A percentile compares a stretch with the other conserved stretches of the same genome.
Conservation (phyloP, 1,140 invertebrate genomes). For the Adoxophyes honmai region DNA sequence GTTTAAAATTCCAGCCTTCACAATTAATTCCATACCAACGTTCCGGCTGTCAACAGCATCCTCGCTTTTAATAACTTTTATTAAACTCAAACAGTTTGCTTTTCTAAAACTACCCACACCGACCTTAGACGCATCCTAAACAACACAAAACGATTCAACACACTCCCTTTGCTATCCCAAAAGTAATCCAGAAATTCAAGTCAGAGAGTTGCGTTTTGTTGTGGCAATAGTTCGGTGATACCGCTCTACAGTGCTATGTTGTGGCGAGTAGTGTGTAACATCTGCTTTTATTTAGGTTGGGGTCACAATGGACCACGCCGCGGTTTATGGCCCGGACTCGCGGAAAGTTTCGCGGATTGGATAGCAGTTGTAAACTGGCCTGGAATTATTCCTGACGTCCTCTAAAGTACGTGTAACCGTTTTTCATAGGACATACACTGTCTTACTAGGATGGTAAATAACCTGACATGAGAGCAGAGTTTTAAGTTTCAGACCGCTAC, state of each 20-base stretch:
- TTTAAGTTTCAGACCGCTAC: no score
- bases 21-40: conserved; percentile 14
- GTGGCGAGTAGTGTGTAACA: conserved; percentile 72
- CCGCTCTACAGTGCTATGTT: conserved; percentile 40
- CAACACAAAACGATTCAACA: conserved; percentile 18
- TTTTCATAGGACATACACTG: no score
- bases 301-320: conserved; percentile 48
- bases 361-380: conserved; percentile 9
- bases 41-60: conserved; percentile 55
- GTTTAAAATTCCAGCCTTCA: no score
- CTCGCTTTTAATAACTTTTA: conserved; percentile 65
- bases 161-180: conserved; percentile 6
- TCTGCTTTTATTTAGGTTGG: conserved; percentile 74
- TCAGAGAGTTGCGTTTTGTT: no score
- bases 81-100: conserved; percentile 63
- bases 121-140: conserved; percentile 42
- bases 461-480: no score
- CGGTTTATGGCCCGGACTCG: conserved; percentile 1
- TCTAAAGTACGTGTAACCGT: no score
- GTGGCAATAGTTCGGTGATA: not conserved
- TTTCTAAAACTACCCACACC: conserved; percentile 72
- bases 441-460: no score
- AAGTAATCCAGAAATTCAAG: no score
- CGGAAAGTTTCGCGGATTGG: conserved; percentile 7
- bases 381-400: no score